phyloP scores from a whole-genome alignment of 2,113 vertebrate genomes.

The Bubo scandiacus region DNA sequence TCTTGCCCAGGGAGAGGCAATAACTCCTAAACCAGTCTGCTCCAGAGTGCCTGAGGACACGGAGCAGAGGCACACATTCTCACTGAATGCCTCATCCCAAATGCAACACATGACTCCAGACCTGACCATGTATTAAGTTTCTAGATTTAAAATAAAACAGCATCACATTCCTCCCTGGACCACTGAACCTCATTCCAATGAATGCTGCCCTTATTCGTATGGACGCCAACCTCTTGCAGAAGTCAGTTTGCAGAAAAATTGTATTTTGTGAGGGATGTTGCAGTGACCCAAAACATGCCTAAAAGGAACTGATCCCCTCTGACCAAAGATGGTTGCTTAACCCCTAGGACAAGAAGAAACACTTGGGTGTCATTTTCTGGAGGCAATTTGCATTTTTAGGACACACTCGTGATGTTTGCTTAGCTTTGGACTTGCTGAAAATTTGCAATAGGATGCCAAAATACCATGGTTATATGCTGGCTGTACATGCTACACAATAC shows the following conservation, averaged over 20 bases:
- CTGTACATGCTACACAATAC: neutral
- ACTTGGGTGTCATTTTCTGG: neutral
- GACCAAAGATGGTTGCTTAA: neutral
- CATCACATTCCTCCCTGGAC: neutral
- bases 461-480: neutral
- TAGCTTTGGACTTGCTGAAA: neutral
- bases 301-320: neutral
- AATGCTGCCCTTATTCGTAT: neutral
- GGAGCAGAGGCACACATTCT: neutral
- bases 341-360: neutral
- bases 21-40: neutral
- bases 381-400: neutral
- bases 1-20: neutral
- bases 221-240: neutral
- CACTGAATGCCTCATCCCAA: neutral
- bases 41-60: neutral
- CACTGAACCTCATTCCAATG: neutral
- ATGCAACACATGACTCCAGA: neutral
- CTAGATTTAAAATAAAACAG: neutral
- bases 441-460: neutral
- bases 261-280: neutral
- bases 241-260: neutral
- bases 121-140: rapidly evolving
- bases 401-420: neutral
- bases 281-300: neutral